These are phyloP conservation scores for Oscheius sp. DNA, from an alignment of 2,888 invertebrate species.

Conservation along the genomic window DNA sequence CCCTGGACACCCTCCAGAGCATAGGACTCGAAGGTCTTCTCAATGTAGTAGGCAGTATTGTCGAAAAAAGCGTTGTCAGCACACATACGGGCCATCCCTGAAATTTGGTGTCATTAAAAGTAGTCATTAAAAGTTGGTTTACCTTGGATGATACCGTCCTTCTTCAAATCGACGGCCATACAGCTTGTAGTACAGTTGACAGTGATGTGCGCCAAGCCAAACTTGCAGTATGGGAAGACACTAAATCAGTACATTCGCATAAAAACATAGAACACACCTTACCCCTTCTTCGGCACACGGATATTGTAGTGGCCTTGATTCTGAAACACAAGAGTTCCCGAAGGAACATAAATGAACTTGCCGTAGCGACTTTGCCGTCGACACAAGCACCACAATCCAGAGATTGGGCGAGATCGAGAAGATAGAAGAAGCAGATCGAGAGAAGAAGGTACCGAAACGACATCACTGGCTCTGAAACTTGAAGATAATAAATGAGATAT, in stretches of 20 bases:
- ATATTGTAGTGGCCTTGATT: neutral
- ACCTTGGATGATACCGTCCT: neutral
- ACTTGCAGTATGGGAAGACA: too few species aligned
- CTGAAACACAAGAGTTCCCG: neutral
- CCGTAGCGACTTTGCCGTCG: slow-evolving; percentile 16
- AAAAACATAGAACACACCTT: neutral
- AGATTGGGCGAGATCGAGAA: neutral
- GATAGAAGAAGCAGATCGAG: neutral
- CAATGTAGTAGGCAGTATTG: neutral
- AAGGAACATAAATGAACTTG: neutral
- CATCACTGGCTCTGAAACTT: slow-evolving; percentile 1
- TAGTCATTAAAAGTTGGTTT: neutral
- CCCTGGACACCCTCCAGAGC: neutral
- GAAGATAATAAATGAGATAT: neutral
- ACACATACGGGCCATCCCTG: slow-evolving; percentile 8
- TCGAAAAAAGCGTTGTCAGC: slow-evolving; percentile 5
- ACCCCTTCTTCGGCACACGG: slow-evolving; percentile 12
- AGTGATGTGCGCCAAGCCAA: neutral
- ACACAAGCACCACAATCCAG: slow-evolving; percentile 24
- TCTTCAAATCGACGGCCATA: slow-evolving; percentile 10
- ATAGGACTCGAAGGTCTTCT: neutral
- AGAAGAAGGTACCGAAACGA: neutral
- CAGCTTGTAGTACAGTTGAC: slow-evolving; percentile 3
- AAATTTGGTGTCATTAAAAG: neutral
- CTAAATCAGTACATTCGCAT: too few species aligned